Conservation (phyloP, 2,888 invertebrate genomes). For the Asteroscopus sphinx region DNA sequence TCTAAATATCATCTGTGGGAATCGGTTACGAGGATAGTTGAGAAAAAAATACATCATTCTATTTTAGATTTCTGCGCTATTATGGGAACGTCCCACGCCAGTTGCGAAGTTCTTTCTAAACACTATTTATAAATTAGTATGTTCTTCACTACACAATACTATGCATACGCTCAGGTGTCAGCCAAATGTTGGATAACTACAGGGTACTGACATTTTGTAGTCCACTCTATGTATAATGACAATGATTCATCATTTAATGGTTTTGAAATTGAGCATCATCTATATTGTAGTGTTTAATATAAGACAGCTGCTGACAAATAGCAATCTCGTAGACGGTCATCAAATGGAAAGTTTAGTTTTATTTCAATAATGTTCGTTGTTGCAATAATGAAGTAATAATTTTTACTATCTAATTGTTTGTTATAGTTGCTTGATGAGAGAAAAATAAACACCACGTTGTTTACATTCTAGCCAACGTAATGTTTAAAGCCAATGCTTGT, state of each 20-base stretch:
- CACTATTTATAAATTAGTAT: constrained; percentile 57
- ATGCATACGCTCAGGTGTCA: constrained; percentile 58
- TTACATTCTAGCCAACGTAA: constrained; percentile 9
- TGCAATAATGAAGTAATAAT: constrained; percentile 13
- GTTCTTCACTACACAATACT: constrained; percentile 42
- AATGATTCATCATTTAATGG: constrained; percentile 56
- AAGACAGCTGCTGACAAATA: constrained; percentile 29
- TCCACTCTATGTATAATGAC: constrained; percentile 38
- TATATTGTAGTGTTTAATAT: constrained; percentile 15
- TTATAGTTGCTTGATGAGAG: constrained; percentile 13
- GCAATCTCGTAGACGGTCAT: constrained; percentile 17
- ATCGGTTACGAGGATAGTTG: constrained; percentile 44
- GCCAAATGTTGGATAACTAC: constrained; percentile 64
- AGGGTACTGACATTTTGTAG: constrained; percentile 55
- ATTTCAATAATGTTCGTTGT: constrained; percentile 3
- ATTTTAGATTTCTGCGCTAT: constrained; percentile 66
- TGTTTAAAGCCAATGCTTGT: constrained; percentile 3
- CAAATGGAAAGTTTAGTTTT: constrained; percentile 30
- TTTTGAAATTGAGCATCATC: constrained; percentile 38
- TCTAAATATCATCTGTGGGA: constrained; percentile 51
- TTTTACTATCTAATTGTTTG: constrained; percentile 23
- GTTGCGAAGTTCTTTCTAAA: constrained; percentile 69
- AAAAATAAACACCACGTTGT: constrained; percentile 32
- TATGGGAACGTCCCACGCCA: constrained; percentile 67
- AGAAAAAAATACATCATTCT: constrained; percentile 59